A percentile compares a stretch with the other conserved stretches of the same genome.
These are phyloP conservation scores for Rhynchonycteris naso DNA, from an alignment of 2,797 vertebrate genomes.

Conservation along the genomic window DNA sequence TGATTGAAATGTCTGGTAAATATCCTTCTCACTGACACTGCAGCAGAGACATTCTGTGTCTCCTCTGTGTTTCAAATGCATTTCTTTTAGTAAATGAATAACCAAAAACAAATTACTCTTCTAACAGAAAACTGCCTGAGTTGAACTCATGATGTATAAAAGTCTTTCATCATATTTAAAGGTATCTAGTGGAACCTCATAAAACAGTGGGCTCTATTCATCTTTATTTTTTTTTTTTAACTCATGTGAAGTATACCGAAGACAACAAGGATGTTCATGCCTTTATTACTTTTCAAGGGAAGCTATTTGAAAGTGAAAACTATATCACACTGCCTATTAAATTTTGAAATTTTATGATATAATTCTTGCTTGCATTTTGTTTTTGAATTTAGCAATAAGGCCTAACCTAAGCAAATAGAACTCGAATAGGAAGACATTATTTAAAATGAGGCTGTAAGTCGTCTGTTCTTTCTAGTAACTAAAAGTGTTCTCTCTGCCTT, in stretches of 20 bases:
- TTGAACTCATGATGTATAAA: not conserved
- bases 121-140: not conserved
- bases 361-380: not conserved
- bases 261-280: not conserved
- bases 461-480: not conserved
- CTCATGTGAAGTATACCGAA: not conserved
- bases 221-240: not conserved
- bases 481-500: not conserved
- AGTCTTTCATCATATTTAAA: slow-evolving; percentile 9
- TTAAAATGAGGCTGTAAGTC: not conserved
- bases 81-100: slow-evolving; percentile 44
- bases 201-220: not conserved
- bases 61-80: not conserved
- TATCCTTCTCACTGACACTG: not conserved
- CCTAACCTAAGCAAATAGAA: not conserved
- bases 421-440: not conserved
- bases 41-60: not conserved
- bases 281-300: slow-evolving; percentile 16
- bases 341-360: not conserved
- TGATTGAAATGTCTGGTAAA: not conserved
- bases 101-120: slow-evolving; percentile 32
- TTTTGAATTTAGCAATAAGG: not conserved
- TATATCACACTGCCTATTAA: not conserved
- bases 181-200: not conserved
- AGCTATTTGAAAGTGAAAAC: not conserved